Conservation (phyloP, 2,888 invertebrate species). For the Diarsia mendica region DNA sequence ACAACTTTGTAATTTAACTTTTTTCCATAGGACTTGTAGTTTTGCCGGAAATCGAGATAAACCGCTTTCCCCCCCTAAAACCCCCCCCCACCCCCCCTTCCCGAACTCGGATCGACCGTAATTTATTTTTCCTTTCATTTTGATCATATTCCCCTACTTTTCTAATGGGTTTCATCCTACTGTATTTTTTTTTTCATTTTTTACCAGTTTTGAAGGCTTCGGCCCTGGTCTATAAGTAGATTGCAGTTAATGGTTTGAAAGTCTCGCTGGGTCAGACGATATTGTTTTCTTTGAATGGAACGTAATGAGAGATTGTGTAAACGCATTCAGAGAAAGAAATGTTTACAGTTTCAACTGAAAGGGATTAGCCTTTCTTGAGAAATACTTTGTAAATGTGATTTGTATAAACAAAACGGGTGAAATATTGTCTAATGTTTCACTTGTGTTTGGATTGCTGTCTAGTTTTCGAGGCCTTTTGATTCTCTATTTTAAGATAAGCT, state of each 20-base stretch:
- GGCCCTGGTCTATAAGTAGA: too few relatives aligned
- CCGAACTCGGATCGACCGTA: too few relatives aligned
- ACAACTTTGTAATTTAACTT: too few relatives aligned
- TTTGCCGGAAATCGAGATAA: too few relatives aligned
- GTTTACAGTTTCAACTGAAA: constrained; percentile 16
- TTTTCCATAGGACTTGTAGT: too few relatives aligned
- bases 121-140: too few relatives aligned
- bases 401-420: constrained; percentile 13
- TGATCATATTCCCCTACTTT: too few relatives aligned
- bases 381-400: constrained; percentile 13
- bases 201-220: too few relatives aligned
- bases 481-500: neutral
- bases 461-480: neutral
- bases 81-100: too few relatives aligned
- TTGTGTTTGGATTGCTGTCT: constrained; percentile 8
- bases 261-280: constrained; percentile 40
- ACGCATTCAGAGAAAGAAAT: constrained; percentile 12
- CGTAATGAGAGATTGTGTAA: constrained; percentile 33
- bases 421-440: neutral
- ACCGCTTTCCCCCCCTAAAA: too few relatives aligned
- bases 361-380: constrained; percentile 10
- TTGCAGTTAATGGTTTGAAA: constrained; percentile 50
- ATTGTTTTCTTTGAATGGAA: constrained; percentile 44
- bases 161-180: too few relatives aligned
- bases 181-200: too few relatives aligned